Conservation (phyloP, 2,888 invertebrate genomes). For the Drosophila kokeensis region DNA sequence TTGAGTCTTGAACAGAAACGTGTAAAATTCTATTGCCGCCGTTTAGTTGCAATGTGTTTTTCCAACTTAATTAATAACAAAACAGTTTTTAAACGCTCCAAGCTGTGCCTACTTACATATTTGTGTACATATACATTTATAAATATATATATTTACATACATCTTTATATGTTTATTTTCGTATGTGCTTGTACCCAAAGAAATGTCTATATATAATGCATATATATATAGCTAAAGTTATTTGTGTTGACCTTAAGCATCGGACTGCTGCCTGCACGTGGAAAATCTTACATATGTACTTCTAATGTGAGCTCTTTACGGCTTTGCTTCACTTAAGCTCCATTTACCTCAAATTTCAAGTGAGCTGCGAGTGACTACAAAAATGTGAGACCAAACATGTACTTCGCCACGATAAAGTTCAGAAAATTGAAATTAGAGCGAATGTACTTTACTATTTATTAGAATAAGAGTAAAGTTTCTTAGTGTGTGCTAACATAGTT, state of each 20-base stretch:
- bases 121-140: constrained; percentile 19
- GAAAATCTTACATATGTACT: constrained; percentile 36
- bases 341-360: constrained; percentile 7
- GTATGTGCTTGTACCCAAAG: constrained; percentile 43
- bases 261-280: constrained; percentile 46
- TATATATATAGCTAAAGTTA: constrained; percentile 42
- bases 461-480: constrained; percentile 11
- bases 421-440: constrained; percentile 2
- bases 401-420: not conserved
- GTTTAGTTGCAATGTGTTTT: constrained; percentile 46
- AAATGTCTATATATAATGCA: constrained; percentile 21
- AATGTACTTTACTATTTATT: not conserved
- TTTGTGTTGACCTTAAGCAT: constrained; percentile 60
- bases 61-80: constrained; percentile 54
- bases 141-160: not conserved
- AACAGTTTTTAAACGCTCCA: constrained; percentile 40
- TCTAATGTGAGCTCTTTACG: constrained; percentile 20
- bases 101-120: constrained; percentile 42
- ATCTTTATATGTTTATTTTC: constrained; percentile 34
- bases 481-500: constrained; percentile 22
- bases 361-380: constrained; percentile 10
- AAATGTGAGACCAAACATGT: not conserved
- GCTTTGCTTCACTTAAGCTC: constrained; percentile 28
- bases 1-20: constrained; percentile 34
- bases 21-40: constrained; percentile 40